phyloP scores from a whole-genome alignment of 2,113 vertebrate species.

The Neolamprologus variostigma region DNA sequence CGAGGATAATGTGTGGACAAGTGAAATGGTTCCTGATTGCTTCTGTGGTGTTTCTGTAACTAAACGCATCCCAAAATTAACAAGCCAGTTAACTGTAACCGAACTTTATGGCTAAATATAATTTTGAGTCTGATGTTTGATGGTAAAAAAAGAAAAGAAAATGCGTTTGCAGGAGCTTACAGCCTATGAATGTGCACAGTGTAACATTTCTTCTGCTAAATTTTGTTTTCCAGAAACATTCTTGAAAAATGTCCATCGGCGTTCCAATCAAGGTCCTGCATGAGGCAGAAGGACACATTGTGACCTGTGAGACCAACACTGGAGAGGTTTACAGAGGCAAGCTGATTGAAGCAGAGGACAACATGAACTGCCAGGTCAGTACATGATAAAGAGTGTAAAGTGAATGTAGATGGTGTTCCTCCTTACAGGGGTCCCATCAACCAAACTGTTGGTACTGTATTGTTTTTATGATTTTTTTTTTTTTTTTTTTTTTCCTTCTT shows the following conservation, averaged over 20 bases:
- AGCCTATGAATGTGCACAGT: neutral
- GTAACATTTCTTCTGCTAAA: neutral
- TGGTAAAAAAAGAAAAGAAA: neutral
- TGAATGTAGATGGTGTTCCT: neutral
- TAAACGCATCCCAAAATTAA: neutral
- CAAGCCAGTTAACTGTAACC: neutral
- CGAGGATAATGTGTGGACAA: neutral
- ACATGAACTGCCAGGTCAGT: conserved; percentile 97
- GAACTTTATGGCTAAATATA: neutral
- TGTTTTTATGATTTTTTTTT: neutral
- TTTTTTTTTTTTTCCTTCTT: no score
- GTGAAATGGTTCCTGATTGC: neutral
- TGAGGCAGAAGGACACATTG: conserved; percentile 96
- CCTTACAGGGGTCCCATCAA: neutral
- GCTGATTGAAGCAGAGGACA: conserved; percentile 95
- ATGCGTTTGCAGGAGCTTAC: neutral
- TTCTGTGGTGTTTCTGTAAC: neutral
- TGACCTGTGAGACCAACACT: conserved; percentile 95
- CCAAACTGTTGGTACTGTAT: neutral
- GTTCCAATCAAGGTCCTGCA: conserved; percentile 98
- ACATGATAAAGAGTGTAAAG: neutral
- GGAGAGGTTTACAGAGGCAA: conserved; percentile 96
- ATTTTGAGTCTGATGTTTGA: neutral
- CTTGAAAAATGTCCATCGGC: conserved; percentile 85
- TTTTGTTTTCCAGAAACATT: neutral